Percentiles rank a stretch among this genome's conserved stretches.
Conservation (phyloP, 2,888 invertebrate genomes). For the Nematopogon swammerdamellus region DNA sequence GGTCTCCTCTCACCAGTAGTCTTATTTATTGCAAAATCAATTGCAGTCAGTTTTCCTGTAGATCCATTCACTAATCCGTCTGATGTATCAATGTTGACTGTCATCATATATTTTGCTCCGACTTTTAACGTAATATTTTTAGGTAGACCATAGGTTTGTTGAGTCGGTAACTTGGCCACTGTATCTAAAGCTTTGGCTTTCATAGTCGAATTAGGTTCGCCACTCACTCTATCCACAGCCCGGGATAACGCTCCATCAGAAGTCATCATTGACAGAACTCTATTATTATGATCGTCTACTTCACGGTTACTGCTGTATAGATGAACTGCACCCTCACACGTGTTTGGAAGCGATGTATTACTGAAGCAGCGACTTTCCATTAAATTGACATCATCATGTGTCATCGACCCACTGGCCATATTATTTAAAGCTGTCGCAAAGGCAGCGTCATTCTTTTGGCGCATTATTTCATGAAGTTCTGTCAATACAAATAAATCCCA, state of each 20-base stretch:
- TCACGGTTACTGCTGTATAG: not conserved
- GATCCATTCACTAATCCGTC: slow-evolving; percentile 1
- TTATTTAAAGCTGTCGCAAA: not conserved
- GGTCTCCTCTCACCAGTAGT: slow-evolving; percentile 3
- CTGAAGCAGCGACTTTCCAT: not conserved
- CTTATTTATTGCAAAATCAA: slow-evolving; percentile 5
- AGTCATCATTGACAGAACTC: not conserved
- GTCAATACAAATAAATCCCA: slow-evolving; percentile 7
- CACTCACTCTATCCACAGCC: slow-evolving; percentile 6
- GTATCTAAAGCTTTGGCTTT: slow-evolving; percentile 7
- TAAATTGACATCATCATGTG: not conserved
- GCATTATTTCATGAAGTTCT: slow-evolving; percentile 8
- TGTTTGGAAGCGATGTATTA: not conserved
- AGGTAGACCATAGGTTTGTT: slow-evolving; percentile 6
- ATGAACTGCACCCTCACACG: not conserved
- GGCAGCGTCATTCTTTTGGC: slow-evolving; percentile 9
- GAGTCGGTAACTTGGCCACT: slow-evolving; percentile 5
- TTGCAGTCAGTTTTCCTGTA: slow-evolving; percentile 5
- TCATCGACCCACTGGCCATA: not conserved
- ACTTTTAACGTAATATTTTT: slow-evolving; percentile 1
- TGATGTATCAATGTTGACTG: slow-evolving; percentile 5
- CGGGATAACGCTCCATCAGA: slow-evolving; percentile 1
- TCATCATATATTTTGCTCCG: slow-evolving; percentile 1
- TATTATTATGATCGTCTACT: not conserved
- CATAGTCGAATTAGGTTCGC: slow-evolving; percentile 7